These are phyloP conservation scores for Dreissena polymorpha DNA, from an alignment of 1,140 invertebrate species.

Conservation along the genomic window DNA sequence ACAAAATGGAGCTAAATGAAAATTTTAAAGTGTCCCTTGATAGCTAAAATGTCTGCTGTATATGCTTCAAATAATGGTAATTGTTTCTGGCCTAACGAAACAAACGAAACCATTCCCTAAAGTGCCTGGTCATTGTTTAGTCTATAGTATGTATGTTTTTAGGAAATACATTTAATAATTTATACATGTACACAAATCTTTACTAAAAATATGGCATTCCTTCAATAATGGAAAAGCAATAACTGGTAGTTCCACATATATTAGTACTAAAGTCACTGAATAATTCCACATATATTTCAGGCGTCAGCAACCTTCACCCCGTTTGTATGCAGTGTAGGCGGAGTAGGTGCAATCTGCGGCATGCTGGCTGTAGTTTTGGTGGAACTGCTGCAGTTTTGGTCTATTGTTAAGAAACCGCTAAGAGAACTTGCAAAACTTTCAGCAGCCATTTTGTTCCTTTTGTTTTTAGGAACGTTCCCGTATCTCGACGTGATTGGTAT, in stretches of 20 bases:
- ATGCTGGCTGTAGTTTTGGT: constrained; percentile 66
- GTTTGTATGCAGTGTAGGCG: constrained; percentile 67
- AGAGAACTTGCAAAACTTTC: constrained; percentile 67
- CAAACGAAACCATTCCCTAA: neutral
- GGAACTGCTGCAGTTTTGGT: constrained; percentile 74
- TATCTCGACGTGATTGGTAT: constrained; percentile 65
- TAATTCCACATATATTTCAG: constrained; percentile 53
- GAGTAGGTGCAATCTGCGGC: constrained; percentile 66
- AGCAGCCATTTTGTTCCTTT: constrained; percentile 52
- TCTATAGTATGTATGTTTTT: neutral
- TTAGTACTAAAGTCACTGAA: too few species aligned
- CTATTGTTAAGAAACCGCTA: constrained; percentile 60
- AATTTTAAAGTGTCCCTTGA: neutral
- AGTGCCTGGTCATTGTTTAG: neutral
- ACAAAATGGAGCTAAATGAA: too few species aligned
- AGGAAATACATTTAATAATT: too few species aligned
- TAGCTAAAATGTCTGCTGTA: neutral
- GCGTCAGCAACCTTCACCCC: constrained; percentile 63
- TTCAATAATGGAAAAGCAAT: too few species aligned
- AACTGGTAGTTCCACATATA: neutral
- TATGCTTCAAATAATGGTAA: too few species aligned
- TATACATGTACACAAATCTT: too few species aligned
- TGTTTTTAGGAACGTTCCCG: constrained; percentile 69
- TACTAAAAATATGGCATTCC: too few species aligned
- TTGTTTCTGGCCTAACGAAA: neutral